Percentiles rank a stretch among this genome's conserved stretches.
Conservation (phyloP, 2,797 vertebrate species). For the Tragelaphus oryx region DNA sequence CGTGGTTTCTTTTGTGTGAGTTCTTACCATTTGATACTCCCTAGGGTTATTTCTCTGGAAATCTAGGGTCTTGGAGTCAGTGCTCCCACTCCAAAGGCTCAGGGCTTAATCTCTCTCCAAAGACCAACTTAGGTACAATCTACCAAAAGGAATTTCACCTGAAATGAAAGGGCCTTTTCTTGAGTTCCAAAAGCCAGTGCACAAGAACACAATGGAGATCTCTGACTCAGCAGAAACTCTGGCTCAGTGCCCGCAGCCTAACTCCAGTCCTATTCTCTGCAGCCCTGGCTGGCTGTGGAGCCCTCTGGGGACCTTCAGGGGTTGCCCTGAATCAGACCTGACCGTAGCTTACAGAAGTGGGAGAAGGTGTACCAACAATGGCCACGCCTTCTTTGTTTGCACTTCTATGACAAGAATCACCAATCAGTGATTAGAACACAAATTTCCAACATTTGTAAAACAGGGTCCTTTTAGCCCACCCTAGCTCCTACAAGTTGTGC, state of each 20-base stretch:
- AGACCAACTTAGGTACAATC: neutral
- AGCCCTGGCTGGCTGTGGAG: neutral
- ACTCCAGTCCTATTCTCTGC: neutral
- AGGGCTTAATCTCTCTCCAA: neutral
- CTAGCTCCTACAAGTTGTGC: neutral
- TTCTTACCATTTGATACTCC: neutral
- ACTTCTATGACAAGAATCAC: too few species aligned
- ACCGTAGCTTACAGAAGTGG: too few species aligned
- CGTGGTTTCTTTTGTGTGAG: neutral
- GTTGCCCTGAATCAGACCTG: too few species aligned
- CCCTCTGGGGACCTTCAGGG: too few species aligned
- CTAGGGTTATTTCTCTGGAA: neutral
- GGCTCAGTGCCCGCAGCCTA: neutral
- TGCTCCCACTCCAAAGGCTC: neutral
- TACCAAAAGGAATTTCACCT: neutral
- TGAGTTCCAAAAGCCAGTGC: neutral
- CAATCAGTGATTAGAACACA: too few species aligned
- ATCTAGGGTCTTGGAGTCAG: neutral
- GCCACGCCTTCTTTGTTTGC: too few species aligned
- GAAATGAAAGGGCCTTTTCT: neutral
- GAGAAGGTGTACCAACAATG: too few species aligned
- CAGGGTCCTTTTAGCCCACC: neutral
- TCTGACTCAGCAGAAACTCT: neutral
- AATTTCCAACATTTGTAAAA: too few species aligned
- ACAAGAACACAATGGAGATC: neutral